Evolutionary conservation across 1,140 invertebrate species (phyloP), one percentile per base, ranked within the genome.

Genomic region (Diploscapter pachys): DNA sequence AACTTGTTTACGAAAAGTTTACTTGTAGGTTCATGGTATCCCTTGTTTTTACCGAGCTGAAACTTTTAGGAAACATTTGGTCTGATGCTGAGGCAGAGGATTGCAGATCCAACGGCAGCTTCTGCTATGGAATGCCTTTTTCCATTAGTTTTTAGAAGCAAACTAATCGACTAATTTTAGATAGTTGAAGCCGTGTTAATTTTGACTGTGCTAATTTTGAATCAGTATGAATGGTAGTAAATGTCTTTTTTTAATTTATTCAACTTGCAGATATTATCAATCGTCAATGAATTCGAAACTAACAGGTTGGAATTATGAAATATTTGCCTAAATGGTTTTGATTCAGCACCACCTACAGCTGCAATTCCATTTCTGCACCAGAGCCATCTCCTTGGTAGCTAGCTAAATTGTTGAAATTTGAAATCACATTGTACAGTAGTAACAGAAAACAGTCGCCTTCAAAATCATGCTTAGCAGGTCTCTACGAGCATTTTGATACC

Each of bases 351-450:
- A 1, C 64, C 56, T 3, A 51, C 51, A 9, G 66, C 72, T 48
- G 63, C 72, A 68, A 74, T 79, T 56, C 78, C 78, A n/a, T 79
- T 79, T 76, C 57, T 55, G n/a, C 78, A 79, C 63, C 76, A 76
- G 54, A 71, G 71, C 53, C 64, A 79, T 54, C 53, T 79, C 9
- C 55, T 76, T 5, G 62, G 64, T 77, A 31, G 49, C 0, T 76
- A 48, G 52, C 52, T 54, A 31, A 31, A 31, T 31, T 31, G 31
- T 31, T 31, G 1, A 31, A 31, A 31, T 31, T 31, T 31, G 31
- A 31, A 31, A 1, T 31, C 31, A 31, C 31, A 31, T 31, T 31
- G 31, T 31, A 31, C 31, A 31, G 31, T 31, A 31, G 31, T 31
- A 31, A 31, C 31, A 31, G 31, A 31, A 31, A 31, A 31, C 31